Evolutionary conservation across 2,797 vertebrate genomes (phyloP).

Genomic region (Acanthurus leucopareius): DNA sequence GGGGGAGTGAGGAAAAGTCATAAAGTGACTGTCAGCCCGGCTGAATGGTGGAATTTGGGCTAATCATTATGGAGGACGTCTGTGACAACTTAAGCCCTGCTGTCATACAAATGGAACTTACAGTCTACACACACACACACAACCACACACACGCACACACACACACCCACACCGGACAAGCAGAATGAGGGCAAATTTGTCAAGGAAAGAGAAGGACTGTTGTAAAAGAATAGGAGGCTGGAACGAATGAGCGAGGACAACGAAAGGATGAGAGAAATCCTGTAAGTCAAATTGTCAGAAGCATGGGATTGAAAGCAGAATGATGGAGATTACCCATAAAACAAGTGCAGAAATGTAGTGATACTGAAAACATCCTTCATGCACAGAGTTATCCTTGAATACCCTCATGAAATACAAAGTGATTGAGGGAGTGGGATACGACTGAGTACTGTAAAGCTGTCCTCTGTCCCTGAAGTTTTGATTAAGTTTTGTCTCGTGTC

Average conservation of each 20-base stretch:
- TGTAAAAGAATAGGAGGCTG: slow-evolving; percentile 26
- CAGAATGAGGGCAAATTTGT: slow-evolving; percentile 4
- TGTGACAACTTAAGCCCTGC: slow-evolving; percentile 48
- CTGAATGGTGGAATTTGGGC: slow-evolving; percentile 33
- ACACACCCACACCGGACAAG: slow-evolving; percentile 1
- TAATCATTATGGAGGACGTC: slow-evolving; percentile 51
- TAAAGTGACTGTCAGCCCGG: slow-evolving; percentile 37
- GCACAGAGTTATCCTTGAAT: slow-evolving; percentile 24
- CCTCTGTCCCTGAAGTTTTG: too few relatives aligned
- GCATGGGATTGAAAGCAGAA: slow-evolving; percentile 30
- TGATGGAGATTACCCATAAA: slow-evolving; percentile 42
- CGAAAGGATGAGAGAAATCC: slow-evolving; percentile 52
- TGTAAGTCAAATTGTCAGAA: slow-evolving; percentile 51
- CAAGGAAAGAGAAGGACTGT: neutral
- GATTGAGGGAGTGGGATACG: neutral
- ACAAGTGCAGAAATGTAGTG: slow-evolving; percentile 20
- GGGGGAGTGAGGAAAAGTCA: slow-evolving; percentile 26
- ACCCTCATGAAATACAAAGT: slow-evolving; percentile 21
- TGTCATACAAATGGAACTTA: slow-evolving; percentile 33
- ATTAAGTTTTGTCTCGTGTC: too few relatives aligned
- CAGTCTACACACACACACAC: slow-evolving; percentile 24
- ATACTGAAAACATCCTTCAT: slow-evolving; percentile 26
- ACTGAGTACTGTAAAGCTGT: neutral
- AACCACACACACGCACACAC: slow-evolving; percentile 23
- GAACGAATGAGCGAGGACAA: slow-evolving; percentile 37